These are phyloP conservation scores for Drusus annulatus DNA, from an alignment of 1,140 invertebrate species.

Conservation along the genomic window DNA sequence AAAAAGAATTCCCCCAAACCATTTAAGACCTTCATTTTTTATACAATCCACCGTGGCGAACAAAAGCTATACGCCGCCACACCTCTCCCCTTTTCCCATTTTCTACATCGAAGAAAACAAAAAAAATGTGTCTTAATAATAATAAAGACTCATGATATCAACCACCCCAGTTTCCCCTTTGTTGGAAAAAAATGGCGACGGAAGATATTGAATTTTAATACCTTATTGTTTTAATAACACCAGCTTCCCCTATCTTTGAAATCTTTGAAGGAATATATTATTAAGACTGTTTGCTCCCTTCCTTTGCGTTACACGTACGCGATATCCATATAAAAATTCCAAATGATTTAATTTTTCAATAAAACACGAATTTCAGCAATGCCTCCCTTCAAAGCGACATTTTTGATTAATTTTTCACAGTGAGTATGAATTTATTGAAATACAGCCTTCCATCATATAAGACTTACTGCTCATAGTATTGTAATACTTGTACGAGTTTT, in stretches of 20 bases:
- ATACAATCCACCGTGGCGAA: background rate
- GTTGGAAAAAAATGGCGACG: constrained; percentile 38
- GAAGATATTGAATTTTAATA: constrained; percentile 59
- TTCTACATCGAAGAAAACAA: constrained; percentile 37
- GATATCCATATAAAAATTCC: constrained; percentile 29
- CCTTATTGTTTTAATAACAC: constrained; percentile 59
- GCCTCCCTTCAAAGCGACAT: no score
- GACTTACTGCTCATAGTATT: no score
- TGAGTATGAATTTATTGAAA: no score
- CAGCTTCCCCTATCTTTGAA: constrained; percentile 36
- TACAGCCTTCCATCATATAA: no score
- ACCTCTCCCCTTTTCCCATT: constrained; percentile 12
- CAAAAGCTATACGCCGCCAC: constrained; percentile 16
- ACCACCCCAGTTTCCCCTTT: constrained; percentile 23
- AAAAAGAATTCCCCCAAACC: constrained; percentile 42
- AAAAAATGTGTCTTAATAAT: constrained; percentile 43
- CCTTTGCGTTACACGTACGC: background rate
- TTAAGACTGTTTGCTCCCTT: constrained; percentile 21
- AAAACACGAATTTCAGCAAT: no score
- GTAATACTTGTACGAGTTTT: no score
- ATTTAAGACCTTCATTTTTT: constrained; percentile 6
- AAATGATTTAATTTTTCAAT: constrained; percentile 44
- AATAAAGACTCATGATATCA: constrained; percentile 36
- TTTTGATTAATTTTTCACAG: no score
- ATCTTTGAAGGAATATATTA: constrained; percentile 39